Base-by-base conservation (phyloP, 2,113 vertebrate species). In the Capricornis sumatraensis region DNA sequence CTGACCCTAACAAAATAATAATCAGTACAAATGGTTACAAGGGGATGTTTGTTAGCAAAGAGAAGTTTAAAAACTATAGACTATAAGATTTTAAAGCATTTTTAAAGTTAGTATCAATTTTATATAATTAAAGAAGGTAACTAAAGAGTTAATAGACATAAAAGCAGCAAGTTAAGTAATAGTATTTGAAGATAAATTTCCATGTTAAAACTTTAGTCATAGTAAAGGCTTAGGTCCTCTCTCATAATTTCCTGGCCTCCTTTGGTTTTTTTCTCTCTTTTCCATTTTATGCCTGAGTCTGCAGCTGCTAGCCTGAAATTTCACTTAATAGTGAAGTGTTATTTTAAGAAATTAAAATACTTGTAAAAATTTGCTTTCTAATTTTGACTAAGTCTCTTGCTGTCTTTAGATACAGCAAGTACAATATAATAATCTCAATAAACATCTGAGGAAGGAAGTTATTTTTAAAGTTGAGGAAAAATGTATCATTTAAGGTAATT, bases 331-430 rank as follows among this genome's bases (percentile, higher is more conserved):
- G 33, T 19, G 2, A 88, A 43, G 6, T 78, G n/a, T 89, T 96
- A 95, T 95, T 96, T 97, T 94, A 88, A 60, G 88, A 91, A 94
- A 27, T 91, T 91, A 95, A 96, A 92, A 91, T 82, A 94, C 16
- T 93, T 86, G 88, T 27, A n/a, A 79, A 95, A 94, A 92, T 83
- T 50, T 94, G 28, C 13, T 33, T 67, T 89, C 94, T 94, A 90
- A 92, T 90, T 96, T 97, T 95, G 50, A 67, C 25, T 87, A 67
- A 95, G 53, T 81, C 21, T 78, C 57, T 95, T 93, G 25, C 74
- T 93, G 19, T 92, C 50, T 89, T 96, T 85, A 86, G 89, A 88
- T 94, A 60, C 15, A 96, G 55, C 43, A 91, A 94, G 43, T 85
- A 79, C 14, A 76, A 57, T 76, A n/a, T 88, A 92, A 93, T 87